Percentiles rank a stretch among this genome's conserved stretches.
Conservation (phyloP, 2,113 vertebrate genomes). For the Peromyscus polionotus region DNA sequence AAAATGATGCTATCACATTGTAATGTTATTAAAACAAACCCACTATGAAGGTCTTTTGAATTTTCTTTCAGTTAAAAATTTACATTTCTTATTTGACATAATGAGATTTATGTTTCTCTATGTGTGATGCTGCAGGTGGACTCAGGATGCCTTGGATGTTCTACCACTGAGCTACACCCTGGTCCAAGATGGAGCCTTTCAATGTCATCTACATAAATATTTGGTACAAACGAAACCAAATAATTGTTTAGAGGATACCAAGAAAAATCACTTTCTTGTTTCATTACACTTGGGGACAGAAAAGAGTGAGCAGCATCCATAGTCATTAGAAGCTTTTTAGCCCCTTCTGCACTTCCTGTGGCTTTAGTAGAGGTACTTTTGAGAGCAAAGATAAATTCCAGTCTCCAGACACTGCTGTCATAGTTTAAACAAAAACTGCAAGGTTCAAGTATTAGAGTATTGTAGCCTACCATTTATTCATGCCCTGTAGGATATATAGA, state of each 20-base stretch:
- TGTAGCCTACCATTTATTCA: neutral
- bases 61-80: neutral
- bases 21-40: neutral
- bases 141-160: neutral
- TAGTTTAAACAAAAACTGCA: neutral
- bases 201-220: neutral
- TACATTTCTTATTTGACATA: neutral
- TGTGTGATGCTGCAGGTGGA: neutral
- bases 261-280: neutral
- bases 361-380: neutral
- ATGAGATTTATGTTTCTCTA: neutral
- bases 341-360: neutral
- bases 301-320: neutral
- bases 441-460: neutral
- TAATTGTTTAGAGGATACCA: neutral
- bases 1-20: neutral
- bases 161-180: neutral
- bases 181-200: neutral
- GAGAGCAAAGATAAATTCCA: neutral
- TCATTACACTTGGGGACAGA: neutral
- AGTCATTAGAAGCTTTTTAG: neutral
- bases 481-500: too few relatives aligned
- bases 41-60: neutral
- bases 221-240: neutral
- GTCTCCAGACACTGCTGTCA: neutral